Base-by-base conservation (phyloP, 2,888 invertebrate species). In the Cryptocephalus primarius region DNA sequence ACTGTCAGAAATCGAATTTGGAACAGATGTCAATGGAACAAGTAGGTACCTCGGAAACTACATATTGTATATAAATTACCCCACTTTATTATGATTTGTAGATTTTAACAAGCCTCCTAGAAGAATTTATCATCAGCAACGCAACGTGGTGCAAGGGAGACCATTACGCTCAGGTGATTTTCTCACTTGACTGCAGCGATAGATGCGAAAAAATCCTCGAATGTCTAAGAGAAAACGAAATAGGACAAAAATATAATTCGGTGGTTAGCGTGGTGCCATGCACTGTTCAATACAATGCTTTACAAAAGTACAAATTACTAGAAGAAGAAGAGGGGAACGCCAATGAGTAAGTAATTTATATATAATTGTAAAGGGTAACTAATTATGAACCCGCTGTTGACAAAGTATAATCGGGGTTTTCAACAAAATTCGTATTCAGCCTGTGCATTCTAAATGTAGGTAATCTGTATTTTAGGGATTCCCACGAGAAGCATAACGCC, bases 201-300 rank as follows among this genome's bases (percentile, higher is more conserved):
- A 62, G 71, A 4, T 79, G 79, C 53, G 83, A 83, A 59, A 75
- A 76, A 52, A 66, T 80, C 9, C 67, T 81, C 33, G 75, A 76
- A 49, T 70, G 77, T 10, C 62, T 84, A 36, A 72, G 72, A 53
- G 76, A 76, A 33, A 75, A 76, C 60, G 78, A 80, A 12, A 78
- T 84, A 48, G 83, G 83, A 0, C 70, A 74, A 38, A 72, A 75
- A 12, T 71, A 73, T 49, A 73, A 76, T 44, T 81, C 80, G 1
- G 72, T 75, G 4, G 72, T 81, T 43, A 78, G 79, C 48, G 75
- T 83, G 41, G 67, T 82, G 51, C 82, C 81, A 10, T 83, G 82
- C 58, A 72, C 78, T n/a, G 67, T 80, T 31, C 76, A 74, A 54
- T 77, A 75, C 60, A 67, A 72, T 33, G 56, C 32, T 8, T 40